Evolutionary conservation across 1,140 invertebrate species (phyloP).

Genomic region (Muscidifurax raptorellus): DNA sequence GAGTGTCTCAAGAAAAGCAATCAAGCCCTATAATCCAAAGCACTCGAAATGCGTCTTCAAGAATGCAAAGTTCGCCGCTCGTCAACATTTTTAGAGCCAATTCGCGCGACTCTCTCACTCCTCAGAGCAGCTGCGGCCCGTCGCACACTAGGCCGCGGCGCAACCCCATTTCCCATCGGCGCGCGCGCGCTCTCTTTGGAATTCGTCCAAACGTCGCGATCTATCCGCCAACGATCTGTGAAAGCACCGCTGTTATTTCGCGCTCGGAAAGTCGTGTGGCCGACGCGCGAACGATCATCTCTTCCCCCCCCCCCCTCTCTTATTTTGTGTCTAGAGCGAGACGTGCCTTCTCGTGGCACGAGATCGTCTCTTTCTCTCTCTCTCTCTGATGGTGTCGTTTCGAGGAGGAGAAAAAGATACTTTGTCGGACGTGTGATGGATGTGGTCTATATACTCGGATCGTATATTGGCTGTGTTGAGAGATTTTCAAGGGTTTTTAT

Average conservation of each 20-base stretch:
- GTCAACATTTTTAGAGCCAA: neutral
- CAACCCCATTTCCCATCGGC: slow-evolving; percentile 11
- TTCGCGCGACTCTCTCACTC: neutral
- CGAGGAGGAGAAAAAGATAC: neutral
- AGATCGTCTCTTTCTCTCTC: neutral
- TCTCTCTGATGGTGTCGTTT: neutral
- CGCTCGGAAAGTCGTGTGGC: neutral
- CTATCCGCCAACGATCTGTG: slow-evolving; percentile 24
- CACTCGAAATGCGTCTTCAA: neutral
- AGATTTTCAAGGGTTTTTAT: no score
- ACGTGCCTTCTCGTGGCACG: neutral
- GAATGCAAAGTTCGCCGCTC: neutral
- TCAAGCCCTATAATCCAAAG: neutral
- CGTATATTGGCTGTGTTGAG: no score
- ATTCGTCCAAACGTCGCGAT: slow-evolving; percentile 22
- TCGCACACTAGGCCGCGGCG: neutral
- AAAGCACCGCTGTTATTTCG: slow-evolving; percentile 23
- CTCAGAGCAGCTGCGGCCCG: no score
- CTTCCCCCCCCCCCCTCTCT: neutral
- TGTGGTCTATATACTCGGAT: no score
- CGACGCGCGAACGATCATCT: slow-evolving; percentile 10
- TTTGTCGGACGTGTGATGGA: no score
- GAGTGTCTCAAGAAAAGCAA: no score
- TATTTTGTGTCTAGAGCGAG: neutral
- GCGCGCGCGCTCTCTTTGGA: neutral